phyloP scores from a whole-genome alignment of 2,113 vertebrate species.

The Phylloscopus trochilus region DNA sequence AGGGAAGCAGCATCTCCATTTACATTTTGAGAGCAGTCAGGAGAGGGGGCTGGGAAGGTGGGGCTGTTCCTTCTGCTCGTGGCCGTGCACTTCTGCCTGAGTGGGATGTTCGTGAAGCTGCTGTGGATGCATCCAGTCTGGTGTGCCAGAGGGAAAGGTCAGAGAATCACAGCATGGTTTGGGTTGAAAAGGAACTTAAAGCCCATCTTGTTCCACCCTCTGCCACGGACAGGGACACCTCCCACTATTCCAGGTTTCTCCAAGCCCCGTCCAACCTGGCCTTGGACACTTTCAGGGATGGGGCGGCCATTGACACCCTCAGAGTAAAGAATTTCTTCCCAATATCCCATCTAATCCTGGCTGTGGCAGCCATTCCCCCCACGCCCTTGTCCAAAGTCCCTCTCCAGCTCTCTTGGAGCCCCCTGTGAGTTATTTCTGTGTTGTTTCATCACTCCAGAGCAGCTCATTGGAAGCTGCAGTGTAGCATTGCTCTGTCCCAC shows the following conservation, averaged over 20 bases:
- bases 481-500: not conserved
- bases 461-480: not conserved
- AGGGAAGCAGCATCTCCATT: not conserved
- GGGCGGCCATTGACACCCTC: not conserved
- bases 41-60: not conserved
- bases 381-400: not conserved
- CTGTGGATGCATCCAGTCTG: not conserved
- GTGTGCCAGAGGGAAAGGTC: not conserved
- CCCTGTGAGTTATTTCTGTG: not conserved
- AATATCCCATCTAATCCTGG: not conserved
- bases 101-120: accelerated
- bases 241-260: not conserved
- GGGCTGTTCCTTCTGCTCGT: not conserved
- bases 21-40: not conserved
- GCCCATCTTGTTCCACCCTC: not conserved
- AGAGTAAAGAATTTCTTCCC: not conserved
- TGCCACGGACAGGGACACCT: not conserved
- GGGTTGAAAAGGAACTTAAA: not conserved
- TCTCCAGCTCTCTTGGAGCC: not conserved
- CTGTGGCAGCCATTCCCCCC: not conserved
- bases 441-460: not conserved
- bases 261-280: accelerated
- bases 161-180: not conserved
- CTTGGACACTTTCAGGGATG: not conserved
- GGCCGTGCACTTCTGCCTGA: not conserved